Base-by-base conservation (phyloP, 2,888 invertebrate species). In the Acanthosepion lycidas region DNA sequence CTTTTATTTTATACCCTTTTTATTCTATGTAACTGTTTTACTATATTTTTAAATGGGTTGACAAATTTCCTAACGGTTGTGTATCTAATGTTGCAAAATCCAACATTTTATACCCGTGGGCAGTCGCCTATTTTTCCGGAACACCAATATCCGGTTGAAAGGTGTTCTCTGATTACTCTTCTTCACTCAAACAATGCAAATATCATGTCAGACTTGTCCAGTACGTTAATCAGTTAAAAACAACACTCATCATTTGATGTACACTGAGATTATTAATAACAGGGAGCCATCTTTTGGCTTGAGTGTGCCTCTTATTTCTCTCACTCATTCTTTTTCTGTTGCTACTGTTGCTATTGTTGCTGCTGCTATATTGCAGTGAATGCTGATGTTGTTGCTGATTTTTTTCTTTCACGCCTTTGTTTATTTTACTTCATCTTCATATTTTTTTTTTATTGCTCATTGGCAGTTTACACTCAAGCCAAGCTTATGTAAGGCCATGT, bases 221-320 rank as follows among this genome's bases (percentile, higher is more conserved):
- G 12, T 33, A 8, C 33, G 78, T 78, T 78, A n/a, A 78, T 78
- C 78, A 78, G 78, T n/a, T 78, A 78, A 78, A 78, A 78, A 78
- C 78, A 78, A 78, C 78, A n/a, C 78, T 78, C 78, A 78, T 78
- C 78, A 78, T n/a, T 78, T 78, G n/a, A 78, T 78, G 78, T 33
- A 78, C n/a, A 18, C 78, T 15, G 78, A n/a, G 33, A 33, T 78
- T 78, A n/a, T 78, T 78, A 78, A 78, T 78, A 78, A 78, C 18
- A 33, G 78, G 8, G 78, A 9, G 78, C 15, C 23, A 59, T 59
- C 59, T 59, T 23, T 59, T 59, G 20, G 59, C 20, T 59, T 5
- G 23, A 59, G 59, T 20, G 20, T 23, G 59, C 23, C 20, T 5
- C 59, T 59, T 20, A 15, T 15, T 51, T 51, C 51, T 51, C 51